A percentile compares a stretch with the other conserved stretches of the same genome.
Evolutionary conservation across 2,888 invertebrate species (phyloP).

Genomic region (Tiphia femorata): DNA sequence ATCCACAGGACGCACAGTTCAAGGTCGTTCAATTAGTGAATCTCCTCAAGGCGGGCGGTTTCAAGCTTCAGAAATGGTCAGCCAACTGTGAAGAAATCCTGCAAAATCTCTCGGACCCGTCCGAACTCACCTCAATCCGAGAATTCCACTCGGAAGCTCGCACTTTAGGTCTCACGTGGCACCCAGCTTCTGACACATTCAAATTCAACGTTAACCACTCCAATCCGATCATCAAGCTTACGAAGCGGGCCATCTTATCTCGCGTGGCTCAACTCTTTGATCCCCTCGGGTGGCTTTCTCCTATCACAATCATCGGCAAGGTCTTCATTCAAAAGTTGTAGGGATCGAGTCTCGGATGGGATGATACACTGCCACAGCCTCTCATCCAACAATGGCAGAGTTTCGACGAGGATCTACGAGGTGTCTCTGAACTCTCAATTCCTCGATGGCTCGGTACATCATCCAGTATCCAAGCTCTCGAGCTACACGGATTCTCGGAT

Average conservation of each 20-base stretch:
- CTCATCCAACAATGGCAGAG: neutral
- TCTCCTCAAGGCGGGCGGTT: no score
- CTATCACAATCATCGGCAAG: neutral
- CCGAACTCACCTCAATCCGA: no score
- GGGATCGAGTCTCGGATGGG: neutral
- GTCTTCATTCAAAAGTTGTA: neutral
- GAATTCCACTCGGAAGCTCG: no score
- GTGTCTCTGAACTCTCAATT: neutral
- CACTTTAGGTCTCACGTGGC: neutral
- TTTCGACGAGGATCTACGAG: neutral
- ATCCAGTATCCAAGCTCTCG: neutral
- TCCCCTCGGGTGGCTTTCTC: slow-evolving; percentile 1
- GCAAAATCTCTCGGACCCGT: no score
- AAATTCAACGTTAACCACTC: neutral
- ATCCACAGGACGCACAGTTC: no score
- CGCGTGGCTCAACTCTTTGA: neutral
- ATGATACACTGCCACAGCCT: neutral
- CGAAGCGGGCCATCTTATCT: neutral
- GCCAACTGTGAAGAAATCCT: no score
- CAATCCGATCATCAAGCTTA: no score
- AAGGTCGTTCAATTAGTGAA: no score
- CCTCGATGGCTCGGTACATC: neutral
- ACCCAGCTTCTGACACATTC: neutral
- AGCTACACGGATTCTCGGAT: slow-evolving; percentile 10
- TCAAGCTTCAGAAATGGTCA: no score